Evolutionary conservation across 2,113 vertebrate genomes (phyloP).

Genomic region (Percina caprodes): DNA sequence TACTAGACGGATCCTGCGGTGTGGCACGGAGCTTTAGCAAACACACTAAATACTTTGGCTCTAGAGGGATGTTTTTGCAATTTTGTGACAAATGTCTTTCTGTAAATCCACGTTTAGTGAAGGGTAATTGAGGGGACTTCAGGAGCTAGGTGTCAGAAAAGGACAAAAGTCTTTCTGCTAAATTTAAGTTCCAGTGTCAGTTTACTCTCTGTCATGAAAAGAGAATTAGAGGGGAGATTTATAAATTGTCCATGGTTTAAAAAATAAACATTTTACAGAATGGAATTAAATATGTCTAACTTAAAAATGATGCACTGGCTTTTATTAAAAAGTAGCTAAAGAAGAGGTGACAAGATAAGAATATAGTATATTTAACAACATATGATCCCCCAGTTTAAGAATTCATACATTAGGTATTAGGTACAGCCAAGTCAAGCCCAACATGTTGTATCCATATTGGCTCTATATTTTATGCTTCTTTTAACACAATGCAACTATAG

Average conservation of each 20-base stretch:
- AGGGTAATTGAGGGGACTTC: slow-evolving; percentile 74
- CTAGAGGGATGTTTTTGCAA: slow-evolving; percentile 64
- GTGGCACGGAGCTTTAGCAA: slow-evolving; percentile 72
- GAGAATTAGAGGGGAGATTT: slow-evolving; percentile 32
- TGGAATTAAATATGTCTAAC: slow-evolving; percentile 45
- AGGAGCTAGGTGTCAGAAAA: slow-evolving; percentile 63
- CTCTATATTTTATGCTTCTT: neutral
- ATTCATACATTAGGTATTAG: slow-evolving; percentile 3
- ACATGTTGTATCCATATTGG: slow-evolving; percentile 6
- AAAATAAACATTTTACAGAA: slow-evolving; percentile 3
- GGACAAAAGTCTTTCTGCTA: slow-evolving; percentile 69
- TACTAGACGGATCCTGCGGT: slow-evolving; percentile 68
- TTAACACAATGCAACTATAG: neutral
- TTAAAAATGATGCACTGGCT: slow-evolving; percentile 37
- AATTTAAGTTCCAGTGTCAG: slow-evolving; percentile 61
- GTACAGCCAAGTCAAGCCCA: neutral
- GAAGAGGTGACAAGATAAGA: slow-evolving; percentile 12
- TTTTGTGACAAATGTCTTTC: slow-evolving; percentile 77
- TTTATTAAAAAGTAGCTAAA: slow-evolving; percentile 28
- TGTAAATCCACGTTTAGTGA: slow-evolving; percentile 79
- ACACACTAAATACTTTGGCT: slow-evolving; percentile 65
- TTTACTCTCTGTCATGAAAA: slow-evolving; percentile 45
- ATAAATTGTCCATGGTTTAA: slow-evolving; percentile 53
- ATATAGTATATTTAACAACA: slow-evolving; percentile 1
- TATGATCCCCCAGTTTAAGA: slow-evolving; percentile 15